Evolutionary conservation across 1,140 invertebrate genomes (phyloP), one percentile per base, ranked within the genome.

Genomic region (Druon quercuslanigerum): DNA sequence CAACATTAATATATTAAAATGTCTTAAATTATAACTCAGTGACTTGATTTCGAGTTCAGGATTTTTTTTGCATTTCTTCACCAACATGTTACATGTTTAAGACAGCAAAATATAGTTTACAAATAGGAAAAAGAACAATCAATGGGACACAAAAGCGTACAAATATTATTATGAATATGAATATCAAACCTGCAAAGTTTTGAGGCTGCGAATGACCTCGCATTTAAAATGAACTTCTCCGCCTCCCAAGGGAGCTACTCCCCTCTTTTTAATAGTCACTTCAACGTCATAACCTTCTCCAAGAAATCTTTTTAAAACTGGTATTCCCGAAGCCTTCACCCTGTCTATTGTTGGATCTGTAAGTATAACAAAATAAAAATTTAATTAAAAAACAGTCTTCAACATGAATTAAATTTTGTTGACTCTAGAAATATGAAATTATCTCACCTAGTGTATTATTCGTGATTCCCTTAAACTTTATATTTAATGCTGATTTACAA

Each of bases 211-310:
- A 78, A 93, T 91, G 70, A 96, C 93, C 0, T 98, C 98, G 91
- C 98, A 98, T 76, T 93, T 95, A 85, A 99, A 99, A 40, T 94
- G 87, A 19, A 99, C 92, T 92, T 98, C 96, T 19, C 98, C 98
- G 50, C 98, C 98, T 14, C 98, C 98, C 46, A 96, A 92, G 6
- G 98, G 98, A 25, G 94, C 91, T 72, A 93, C 93, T 52, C 98
- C 98, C 89, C 98, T 93, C 86, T 96, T 96, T 6, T 94, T 92
- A 16, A 99, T 95, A 89, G 96, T 97, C 16, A 99, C 88, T 81
- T 96, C 95, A 46, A 99, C 89, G 74, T 96, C 97, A 89, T 98
- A 96, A 92, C 98, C 97, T 75, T 96, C 95, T 17, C 96, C 89
- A 51, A 99, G 92, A 90, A 98, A 98, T 87, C 93, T 95, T 83